phyloP scores from a whole-genome alignment of 2,113 vertebrate species.

The Coptodon rendalli region DNA sequence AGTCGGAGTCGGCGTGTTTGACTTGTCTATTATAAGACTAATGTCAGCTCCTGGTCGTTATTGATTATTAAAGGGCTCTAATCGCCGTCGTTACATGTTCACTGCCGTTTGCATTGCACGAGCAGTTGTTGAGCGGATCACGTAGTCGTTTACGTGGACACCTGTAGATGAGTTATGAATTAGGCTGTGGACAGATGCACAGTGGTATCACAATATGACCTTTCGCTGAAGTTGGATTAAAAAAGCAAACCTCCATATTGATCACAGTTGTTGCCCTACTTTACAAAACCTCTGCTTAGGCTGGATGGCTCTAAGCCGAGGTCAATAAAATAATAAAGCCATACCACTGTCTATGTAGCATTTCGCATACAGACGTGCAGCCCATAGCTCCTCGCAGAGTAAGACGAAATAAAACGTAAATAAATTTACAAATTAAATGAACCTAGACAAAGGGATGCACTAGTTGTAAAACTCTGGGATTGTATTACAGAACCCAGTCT shows the following conservation, averaged over 20 bases:
- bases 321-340: not conserved
- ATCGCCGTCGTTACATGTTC: not conserved
- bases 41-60: not conserved
- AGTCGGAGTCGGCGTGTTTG: not conserved
- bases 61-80: not conserved
- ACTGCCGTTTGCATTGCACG: not conserved
- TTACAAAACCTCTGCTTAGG: not conserved
- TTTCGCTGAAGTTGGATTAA: not conserved
- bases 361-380: not conserved
- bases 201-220: not conserved
- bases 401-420: not conserved
- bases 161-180: not conserved
- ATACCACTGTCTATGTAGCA: not conserved
- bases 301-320: not conserved
- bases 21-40: constrained; percentile 1
- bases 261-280: not conserved
- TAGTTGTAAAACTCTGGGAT: not conserved
- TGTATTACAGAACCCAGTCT: not conserved
- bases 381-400: not conserved
- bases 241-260: not conserved
- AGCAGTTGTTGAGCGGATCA: not conserved
- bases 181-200: not conserved
- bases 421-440: not conserved
- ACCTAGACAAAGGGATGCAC: not conserved
- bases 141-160: not conserved